phyloP scores from a whole-genome alignment of 2,797 vertebrate species.

The Denticeps clupeoides region DNA sequence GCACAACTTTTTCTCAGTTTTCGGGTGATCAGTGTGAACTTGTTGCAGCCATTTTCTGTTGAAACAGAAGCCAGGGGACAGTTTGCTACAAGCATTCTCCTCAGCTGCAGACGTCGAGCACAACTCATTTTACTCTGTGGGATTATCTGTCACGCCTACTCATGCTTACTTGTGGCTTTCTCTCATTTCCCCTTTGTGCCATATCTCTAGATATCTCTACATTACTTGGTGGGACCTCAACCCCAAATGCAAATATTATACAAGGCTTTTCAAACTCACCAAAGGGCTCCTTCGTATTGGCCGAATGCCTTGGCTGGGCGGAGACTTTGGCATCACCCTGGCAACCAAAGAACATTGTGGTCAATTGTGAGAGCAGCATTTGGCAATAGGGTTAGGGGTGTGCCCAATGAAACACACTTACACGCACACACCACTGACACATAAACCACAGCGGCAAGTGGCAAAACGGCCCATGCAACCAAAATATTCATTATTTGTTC shows the following conservation, averaged over 20 bases:
- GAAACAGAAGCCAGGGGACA: not conserved
- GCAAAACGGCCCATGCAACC: too few species aligned
- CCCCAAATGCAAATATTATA: constrained; percentile 16
- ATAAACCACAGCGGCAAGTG: too few species aligned
- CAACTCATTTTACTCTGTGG: not conserved
- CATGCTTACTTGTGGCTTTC: not conserved
- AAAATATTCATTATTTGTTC: too few species aligned
- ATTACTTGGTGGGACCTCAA: constrained; percentile 17
- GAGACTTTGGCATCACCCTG: constrained; percentile 66
- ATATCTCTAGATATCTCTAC: constrained; percentile 2
- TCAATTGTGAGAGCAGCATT: constrained; percentile 28
- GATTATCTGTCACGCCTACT: constrained; percentile 3
- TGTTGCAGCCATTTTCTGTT: constrained; percentile 1
- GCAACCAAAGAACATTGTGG: constrained; percentile 40
- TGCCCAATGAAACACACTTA: not conserved
- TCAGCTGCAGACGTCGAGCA: too few species aligned
- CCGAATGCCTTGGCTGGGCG: constrained; percentile 34
- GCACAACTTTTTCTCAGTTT: constrained; percentile 56
- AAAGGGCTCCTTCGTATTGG: constrained; percentile 54
- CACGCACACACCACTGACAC: constrained; percentile 2
- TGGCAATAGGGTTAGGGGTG: constrained; percentile 5
- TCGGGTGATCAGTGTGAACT: constrained; percentile 54
- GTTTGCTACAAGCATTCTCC: too few species aligned
- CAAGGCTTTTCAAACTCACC: constrained; percentile 82
- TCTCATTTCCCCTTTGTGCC: constrained; percentile 2